Percentiles rank a stretch among this genome's conserved stretches.
Conservation (phyloP, 2,113 vertebrate genomes). For the Ictalurus punctatus region DNA sequence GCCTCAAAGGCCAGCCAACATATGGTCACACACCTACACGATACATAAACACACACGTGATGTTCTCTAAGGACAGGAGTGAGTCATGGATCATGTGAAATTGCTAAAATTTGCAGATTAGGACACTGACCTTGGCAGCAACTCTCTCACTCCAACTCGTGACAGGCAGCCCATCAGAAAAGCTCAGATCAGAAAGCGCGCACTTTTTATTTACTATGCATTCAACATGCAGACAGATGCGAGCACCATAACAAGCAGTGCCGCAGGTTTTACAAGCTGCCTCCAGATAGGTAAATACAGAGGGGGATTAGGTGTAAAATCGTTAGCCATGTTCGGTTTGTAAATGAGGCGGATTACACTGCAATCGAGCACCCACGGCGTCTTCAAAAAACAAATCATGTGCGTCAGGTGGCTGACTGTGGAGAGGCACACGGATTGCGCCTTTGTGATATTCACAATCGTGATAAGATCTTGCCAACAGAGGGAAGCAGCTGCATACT, state of each 20-base stretch:
- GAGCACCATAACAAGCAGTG: conserved; percentile 13
- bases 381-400: conserved; percentile 17
- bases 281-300: conserved; percentile 25
- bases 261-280: conserved; percentile 16
- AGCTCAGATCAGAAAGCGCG: conserved; percentile 15
- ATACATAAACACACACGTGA: not conserved
- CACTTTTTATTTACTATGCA: conserved; percentile 34
- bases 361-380: conserved; percentile 37
- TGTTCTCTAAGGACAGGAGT: conserved; percentile 34
- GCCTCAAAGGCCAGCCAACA: not conserved
- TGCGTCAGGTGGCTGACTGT: conserved; percentile 45
- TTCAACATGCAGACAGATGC: conserved; percentile 41
- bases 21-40: not conserved
- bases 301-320: conserved; percentile 22
- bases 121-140: conserved; percentile 44
- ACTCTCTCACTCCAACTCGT: conserved; percentile 21
- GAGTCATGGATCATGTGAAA: conserved; percentile 26
- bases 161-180: conserved; percentile 6
- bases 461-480: conserved; percentile 46
- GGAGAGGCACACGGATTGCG: conserved; percentile 45
- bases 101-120: conserved; percentile 48
- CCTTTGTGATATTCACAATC: conserved; percentile 52
- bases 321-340: conserved; percentile 39
- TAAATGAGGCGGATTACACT: conserved; percentile 47
- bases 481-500: conserved; percentile 49